phyloP scores from a whole-genome alignment of 2,113 vertebrate genomes.

The Cygnus atratus region DNA sequence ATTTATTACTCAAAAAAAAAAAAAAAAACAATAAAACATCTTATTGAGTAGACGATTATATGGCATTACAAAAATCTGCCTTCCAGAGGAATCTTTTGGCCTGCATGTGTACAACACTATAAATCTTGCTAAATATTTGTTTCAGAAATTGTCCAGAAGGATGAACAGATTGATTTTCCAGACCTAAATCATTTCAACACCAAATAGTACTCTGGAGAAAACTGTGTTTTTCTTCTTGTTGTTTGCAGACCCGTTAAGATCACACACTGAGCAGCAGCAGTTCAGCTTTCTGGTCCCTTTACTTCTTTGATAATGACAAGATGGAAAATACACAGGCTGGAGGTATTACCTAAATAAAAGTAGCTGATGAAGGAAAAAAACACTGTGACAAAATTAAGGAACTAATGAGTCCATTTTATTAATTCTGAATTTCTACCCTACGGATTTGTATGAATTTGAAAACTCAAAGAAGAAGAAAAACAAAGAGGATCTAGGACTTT shows the following conservation, averaged over 20 bases:
- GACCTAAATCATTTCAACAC: slow-evolving; percentile 75
- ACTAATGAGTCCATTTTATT: background rate
- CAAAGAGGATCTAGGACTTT: background rate
- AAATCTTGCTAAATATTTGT: slow-evolving; percentile 81
- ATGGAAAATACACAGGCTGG: slow-evolving; percentile 14
- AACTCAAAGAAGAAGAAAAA: background rate
- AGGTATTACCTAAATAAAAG: background rate
- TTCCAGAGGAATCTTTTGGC: slow-evolving; percentile 69
- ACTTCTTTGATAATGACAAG: background rate
- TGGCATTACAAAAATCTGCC: slow-evolving; percentile 72
- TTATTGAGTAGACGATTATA: slow-evolving; percentile 65
- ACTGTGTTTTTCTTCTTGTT: slow-evolving; percentile 65
- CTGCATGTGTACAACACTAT: slow-evolving; percentile 62
- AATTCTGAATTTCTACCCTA: background rate
- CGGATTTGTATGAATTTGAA: background rate
- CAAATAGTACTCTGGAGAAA: slow-evolving; percentile 72
- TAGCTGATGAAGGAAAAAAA: background rate
- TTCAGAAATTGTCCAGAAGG: slow-evolving; percentile 80
- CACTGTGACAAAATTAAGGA: background rate
- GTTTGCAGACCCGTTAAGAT: slow-evolving; percentile 68
- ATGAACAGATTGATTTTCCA: slow-evolving; percentile 80
- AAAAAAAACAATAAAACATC: slow-evolving; percentile 46
- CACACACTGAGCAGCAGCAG: slow-evolving; percentile 46
- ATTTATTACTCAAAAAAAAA: slow-evolving; percentile 21
- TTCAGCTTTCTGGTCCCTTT: slow-evolving; percentile 28